These are phyloP conservation scores for Ornithorhynchus anatinus DNA, from an alignment of 2,113 vertebrate genomes.

Conservation along the genomic window DNA sequence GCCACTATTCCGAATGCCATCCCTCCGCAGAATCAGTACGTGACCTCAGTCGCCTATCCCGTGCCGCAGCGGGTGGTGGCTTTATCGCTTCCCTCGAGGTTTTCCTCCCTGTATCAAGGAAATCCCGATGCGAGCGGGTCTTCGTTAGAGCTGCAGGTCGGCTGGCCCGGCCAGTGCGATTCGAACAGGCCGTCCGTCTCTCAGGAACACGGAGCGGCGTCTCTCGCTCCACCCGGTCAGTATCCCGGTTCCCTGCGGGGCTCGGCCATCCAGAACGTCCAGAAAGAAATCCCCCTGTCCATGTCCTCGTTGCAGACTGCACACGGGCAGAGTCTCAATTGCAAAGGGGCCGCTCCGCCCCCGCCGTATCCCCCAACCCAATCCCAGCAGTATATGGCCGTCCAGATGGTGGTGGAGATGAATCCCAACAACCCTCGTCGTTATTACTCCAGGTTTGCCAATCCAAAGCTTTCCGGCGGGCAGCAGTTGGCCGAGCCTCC, in stretches of 20 bases:
- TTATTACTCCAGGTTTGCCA: conserved; percentile 34
- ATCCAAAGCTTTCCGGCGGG: conserved; percentile 18
- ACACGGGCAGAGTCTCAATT: conserved; percentile 24
- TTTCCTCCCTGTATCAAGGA: conserved; percentile 17
- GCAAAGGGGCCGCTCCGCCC: neutral
- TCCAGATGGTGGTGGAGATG: conserved; percentile 36
- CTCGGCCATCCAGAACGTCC: conserved; percentile 18
- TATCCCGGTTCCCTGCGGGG: conserved; percentile 26
- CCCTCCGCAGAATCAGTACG: conserved; percentile 29
- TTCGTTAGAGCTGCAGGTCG: neutral
- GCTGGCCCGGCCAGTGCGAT: neutral
- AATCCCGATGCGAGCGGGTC: neutral
- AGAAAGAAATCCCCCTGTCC: conserved; percentile 31
- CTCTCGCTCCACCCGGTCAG: conserved; percentile 25
- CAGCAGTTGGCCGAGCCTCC: conserved; percentile 23
- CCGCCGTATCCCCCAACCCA: conserved; percentile 15
- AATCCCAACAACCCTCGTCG: conserved; percentile 8
- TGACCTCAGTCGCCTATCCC: neutral
- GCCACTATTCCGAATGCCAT: neutral
- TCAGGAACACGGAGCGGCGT: neutral
- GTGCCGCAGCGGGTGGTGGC: conserved; percentile 27
- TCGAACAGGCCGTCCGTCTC: neutral
- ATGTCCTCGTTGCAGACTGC: conserved; percentile 31
- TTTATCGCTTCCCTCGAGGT: conserved; percentile 24
- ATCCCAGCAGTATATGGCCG: conserved; percentile 7